phyloP scores from a whole-genome alignment of 2,888 invertebrate genomes.

The Spilosoma lubricipeda region DNA sequence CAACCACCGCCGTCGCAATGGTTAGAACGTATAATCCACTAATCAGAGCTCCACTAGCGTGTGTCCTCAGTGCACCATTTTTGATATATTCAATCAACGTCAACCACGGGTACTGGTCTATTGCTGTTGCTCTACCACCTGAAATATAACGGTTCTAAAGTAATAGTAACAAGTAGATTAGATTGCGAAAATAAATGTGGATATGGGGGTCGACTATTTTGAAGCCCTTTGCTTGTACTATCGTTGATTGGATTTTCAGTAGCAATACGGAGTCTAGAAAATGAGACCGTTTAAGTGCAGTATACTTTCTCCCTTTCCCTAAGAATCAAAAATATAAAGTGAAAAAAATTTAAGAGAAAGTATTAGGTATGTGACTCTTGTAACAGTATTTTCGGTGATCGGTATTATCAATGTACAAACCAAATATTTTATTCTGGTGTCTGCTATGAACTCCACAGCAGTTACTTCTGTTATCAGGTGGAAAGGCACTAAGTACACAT shows the following conservation, averaged over 20 bases:
- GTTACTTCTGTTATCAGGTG: conserved; percentile 58
- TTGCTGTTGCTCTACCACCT: conserved; percentile 68
- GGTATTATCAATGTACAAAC: conserved; percentile 43
- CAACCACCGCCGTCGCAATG: conserved; percentile 63
- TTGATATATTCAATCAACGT: conserved; percentile 78
- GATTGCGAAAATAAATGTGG: neutral
- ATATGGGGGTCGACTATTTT: too few relatives aligned
- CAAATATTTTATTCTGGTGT: conserved; percentile 62
- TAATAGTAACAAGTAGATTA: neutral
- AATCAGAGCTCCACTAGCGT: conserved; percentile 80
- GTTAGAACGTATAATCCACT: conserved; percentile 83
- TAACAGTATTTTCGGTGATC: neutral
- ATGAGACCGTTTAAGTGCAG: neutral
- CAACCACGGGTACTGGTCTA: conserved; percentile 87
- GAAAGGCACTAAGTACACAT: conserved; percentile 51
- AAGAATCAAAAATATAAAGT: too few relatives aligned
- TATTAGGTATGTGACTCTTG: too few relatives aligned
- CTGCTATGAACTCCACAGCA: conserved; percentile 70
- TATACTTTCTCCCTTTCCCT: too few relatives aligned
- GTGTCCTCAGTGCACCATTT: conserved; percentile 52
- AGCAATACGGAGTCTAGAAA: neutral
- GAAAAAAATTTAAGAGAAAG: too few relatives aligned
- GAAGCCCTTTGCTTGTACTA: neutral
- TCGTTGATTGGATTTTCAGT: neutral
- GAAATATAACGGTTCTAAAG: conserved; percentile 9